Conservation (phyloP, 2,797 vertebrate genomes). For the Enteromius radiatus region DNA sequence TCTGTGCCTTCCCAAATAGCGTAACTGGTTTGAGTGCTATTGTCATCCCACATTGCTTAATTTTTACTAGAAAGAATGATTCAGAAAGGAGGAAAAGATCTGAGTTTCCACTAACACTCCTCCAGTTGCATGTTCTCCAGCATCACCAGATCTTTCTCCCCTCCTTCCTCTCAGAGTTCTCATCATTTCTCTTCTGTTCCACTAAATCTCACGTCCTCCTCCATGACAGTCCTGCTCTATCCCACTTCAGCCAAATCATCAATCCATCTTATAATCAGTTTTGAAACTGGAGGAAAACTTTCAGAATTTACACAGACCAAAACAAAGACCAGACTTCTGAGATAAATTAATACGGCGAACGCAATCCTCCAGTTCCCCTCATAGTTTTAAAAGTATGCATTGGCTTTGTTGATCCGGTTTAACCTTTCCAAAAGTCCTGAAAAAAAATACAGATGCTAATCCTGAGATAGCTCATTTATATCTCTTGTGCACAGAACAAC, state of each 20-base stretch:
- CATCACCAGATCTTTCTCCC: constrained; percentile 8
- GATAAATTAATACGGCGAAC: neutral
- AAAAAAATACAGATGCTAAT: constrained; percentile 36
- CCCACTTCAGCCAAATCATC: constrained; percentile 8
- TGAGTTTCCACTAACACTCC: constrained; percentile 35
- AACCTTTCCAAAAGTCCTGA: constrained; percentile 8
- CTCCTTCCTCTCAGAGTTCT: constrained; percentile 20
- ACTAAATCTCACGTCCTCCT: constrained; percentile 43
- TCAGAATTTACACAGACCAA: constrained; percentile 35
- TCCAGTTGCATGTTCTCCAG: constrained; percentile 14
- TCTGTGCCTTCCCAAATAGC: neutral
- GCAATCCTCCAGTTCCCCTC: constrained; percentile 7
- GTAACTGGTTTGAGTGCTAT: neutral
- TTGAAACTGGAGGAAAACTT: constrained; percentile 37
- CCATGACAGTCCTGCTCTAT: neutral
- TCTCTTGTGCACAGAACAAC: neutral
- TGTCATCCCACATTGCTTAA: neutral
- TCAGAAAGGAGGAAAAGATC: constrained; percentile 13
- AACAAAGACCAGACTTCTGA: constrained; percentile 10
- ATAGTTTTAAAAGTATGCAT: neutral
- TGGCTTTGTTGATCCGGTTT: constrained; percentile 17
- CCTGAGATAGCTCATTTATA: constrained; percentile 25
- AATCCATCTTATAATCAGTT: constrained; percentile 5
- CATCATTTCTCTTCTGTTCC: neutral
- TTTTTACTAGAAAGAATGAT: constrained; percentile 20